Evolutionary conservation across 2,797 vertebrate genomes (phyloP), one percentile per base, ranked within the genome.

Genomic region (Malurus leucopterus): DNA sequence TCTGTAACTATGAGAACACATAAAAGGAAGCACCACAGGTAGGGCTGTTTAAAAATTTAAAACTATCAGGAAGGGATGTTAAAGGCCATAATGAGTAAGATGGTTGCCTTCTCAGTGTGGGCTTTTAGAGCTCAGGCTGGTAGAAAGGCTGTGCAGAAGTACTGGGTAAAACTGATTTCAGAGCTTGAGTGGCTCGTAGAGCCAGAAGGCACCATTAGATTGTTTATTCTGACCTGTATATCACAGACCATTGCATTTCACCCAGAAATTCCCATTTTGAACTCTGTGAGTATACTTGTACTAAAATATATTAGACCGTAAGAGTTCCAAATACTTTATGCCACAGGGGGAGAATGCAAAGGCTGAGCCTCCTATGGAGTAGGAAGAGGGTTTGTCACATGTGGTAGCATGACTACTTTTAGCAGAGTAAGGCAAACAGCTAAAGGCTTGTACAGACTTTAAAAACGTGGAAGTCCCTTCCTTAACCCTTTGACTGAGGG

Each of bases 1-100:
- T 96, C 93, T 93, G 94, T 95, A 95, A 94, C 88, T 93, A 83
- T 69, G 77, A 97, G 97, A 98, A 96, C 97, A 96, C 98, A 97
- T 96, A 95, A 98, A 97, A 96, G 95, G 86, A 84, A 96, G 95
- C 61, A 75, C 41, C 15, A 94, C 93, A 95, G 94, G 93, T 92
- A 94, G 71, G 30, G 40, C 86, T 96, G 89, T 96, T 97, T 97
- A 97, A 97, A 97, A 97, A 97, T 97, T 94, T 95, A 97, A 94
- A 96, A 74, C 78, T 91, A 92, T 95, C 95, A 89, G 88, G 94
- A 93, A 96, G 95, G 91, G 95, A 96, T 93, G 96, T 96, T 96
- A 96, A 94, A 96, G 93, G 89, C 88, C 90, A 23, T 96, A 93
- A 95, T 85, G 94, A 93, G 65, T 85, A 86, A 95, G 84, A 78